These are phyloP conservation scores for Perca schrenkii DNA, from an alignment of 2,113 vertebrate genomes.

Conservation along the genomic window DNA sequence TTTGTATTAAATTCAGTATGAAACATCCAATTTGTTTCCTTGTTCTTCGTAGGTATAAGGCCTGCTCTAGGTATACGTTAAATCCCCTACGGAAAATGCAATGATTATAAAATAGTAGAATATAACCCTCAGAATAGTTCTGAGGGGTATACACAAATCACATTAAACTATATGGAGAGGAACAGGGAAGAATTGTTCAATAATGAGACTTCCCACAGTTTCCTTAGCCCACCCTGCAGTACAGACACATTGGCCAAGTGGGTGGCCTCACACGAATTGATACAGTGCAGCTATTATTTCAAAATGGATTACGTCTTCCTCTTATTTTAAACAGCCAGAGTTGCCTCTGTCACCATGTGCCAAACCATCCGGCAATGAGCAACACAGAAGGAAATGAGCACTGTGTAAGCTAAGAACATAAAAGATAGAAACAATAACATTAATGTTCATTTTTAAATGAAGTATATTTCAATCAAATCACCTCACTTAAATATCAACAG, in stretches of 20 bases:
- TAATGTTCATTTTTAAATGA: slow-evolving; percentile 3
- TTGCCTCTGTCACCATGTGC: slow-evolving; percentile 44
- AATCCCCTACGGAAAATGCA: slow-evolving; percentile 17
- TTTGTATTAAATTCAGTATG: slow-evolving; percentile 64
- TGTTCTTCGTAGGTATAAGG: slow-evolving; percentile 1
- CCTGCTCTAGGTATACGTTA: background rate
- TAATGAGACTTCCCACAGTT: slow-evolving; percentile 69
- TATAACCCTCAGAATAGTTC: slow-evolving; percentile 13
- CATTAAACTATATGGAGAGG: slow-evolving; percentile 36
- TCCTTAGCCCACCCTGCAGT: slow-evolving; percentile 61
- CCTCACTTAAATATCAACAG: slow-evolving; percentile 18
- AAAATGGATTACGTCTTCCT: slow-evolving; percentile 68
- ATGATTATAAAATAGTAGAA: slow-evolving; percentile 27
- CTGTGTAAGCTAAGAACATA: slow-evolving; percentile 42
- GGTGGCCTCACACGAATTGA: slow-evolving; percentile 68
- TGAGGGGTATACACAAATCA: slow-evolving; percentile 4
- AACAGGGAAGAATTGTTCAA: slow-evolving; percentile 41
- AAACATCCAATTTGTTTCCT: slow-evolving; percentile 32
- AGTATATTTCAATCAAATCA: slow-evolving; percentile 8
- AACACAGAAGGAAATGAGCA: slow-evolving; percentile 52
- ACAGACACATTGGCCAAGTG: slow-evolving; percentile 54
- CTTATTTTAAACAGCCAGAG: slow-evolving; percentile 67
- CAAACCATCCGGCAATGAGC: slow-evolving; percentile 42
- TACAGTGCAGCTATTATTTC: slow-evolving; percentile 74
- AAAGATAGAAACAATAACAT: slow-evolving; percentile 39